Base-by-base conservation (phyloP, 2,113 vertebrate genomes). In the Epinephelus lanceolatus region DNA sequence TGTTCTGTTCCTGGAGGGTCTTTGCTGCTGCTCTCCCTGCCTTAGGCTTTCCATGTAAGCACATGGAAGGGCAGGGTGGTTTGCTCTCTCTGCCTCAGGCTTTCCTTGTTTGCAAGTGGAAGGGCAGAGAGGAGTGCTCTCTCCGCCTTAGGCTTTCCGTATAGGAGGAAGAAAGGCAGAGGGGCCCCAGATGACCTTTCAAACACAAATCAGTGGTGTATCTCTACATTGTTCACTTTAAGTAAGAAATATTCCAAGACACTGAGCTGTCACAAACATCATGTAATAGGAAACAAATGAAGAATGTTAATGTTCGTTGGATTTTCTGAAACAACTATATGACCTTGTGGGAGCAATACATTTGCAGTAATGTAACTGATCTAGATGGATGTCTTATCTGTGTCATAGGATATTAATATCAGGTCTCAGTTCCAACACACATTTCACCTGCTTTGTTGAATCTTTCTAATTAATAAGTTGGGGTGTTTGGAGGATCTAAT, bases 381-480 rank as follows among this genome's bases (percentile, higher is more conserved):
- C 18, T 27, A 30, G 17, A 79, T n/a, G 30, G 6, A 47, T 75
- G 51, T 61, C 27, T 8, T 25, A 17, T 23, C 23, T 11, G 61
- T 71, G 45, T 25, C 33, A 6, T 37, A 40, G 30, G 56, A 69
- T 69, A 70, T 71, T 62, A 42, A 80, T 63, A 57, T 40, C 25
- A 51, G 49, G 11, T 33, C 14, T 49, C 56, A 14, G 61, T 42
- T 13, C 2, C 42, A 55, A 61, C 27, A n/a, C 27, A 14, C n/a
- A 33, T 42, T 53, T 60, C 3, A 66, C 23, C 66, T 21, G 42
- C 42, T 66, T 53, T 45, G 42, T 53, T 71, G 23, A n/a, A 25
- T 60, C 2, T 66, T 80, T 76, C 59, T 76, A 45, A 76, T 52
- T 59, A 67, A 78, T n/a, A 53, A 23, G 12, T 27, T 40, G n/a